These are phyloP conservation scores for Nomada hirtipes DNA, from an alignment of 2,888 invertebrate species.

Conservation along the genomic window DNA sequence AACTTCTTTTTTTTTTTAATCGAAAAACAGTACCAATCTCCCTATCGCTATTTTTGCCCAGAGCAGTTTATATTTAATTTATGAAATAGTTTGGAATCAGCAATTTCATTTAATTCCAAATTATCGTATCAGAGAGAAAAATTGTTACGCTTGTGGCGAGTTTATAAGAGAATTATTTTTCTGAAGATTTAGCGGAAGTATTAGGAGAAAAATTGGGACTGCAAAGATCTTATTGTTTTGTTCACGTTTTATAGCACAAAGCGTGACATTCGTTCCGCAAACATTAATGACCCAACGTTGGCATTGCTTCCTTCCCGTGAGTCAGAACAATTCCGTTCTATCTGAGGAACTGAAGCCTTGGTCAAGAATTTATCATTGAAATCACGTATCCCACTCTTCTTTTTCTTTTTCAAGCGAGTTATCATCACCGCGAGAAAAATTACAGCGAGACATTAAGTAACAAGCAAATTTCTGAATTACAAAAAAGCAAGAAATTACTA, in stretches of 20 bases:
- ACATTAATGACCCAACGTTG: slow-evolving; percentile 4
- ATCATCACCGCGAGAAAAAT: too few relatives aligned
- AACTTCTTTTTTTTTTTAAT: too few relatives aligned
- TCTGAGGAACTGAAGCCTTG: not conserved
- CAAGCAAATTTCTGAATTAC: too few relatives aligned
- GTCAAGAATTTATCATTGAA: not conserved
- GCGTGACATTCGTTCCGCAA: not conserved
- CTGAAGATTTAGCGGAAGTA: not conserved
- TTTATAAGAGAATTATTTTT: not conserved
- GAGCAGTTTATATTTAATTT: not conserved
- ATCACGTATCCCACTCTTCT: not conserved
- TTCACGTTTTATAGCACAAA: not conserved
- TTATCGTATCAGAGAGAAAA: too few relatives aligned
- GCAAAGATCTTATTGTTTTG: not conserved
- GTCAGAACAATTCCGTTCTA: slow-evolving; percentile 4
- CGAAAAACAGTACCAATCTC: too few relatives aligned
- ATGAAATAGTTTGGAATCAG: not conserved
- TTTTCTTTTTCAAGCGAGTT: too few relatives aligned
- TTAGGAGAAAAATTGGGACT: not conserved
- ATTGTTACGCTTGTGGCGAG: too few relatives aligned
- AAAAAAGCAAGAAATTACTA: too few relatives aligned
- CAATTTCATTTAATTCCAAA: too few relatives aligned
- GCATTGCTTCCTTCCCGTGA: slow-evolving; percentile 19
- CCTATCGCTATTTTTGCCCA: too few relatives aligned
- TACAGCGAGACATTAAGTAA: too few relatives aligned